Evolutionary conservation across 2,113 vertebrate genomes (phyloP), one percentile per base, ranked within the genome.

Genomic region (Capreolus pygargus): DNA sequence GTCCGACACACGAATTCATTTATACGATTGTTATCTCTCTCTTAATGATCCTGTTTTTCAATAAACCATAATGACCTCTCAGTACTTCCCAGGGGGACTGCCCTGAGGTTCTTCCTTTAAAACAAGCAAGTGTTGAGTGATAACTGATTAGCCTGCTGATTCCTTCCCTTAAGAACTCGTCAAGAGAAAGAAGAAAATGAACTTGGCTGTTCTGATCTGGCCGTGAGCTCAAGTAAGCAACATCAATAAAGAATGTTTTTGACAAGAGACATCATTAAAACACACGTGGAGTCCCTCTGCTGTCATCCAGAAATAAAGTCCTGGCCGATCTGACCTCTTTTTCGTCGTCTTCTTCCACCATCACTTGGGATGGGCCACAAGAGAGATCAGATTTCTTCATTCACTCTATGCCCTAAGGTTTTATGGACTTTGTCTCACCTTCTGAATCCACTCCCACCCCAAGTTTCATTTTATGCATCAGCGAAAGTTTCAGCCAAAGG

Each of bases 81-180:
- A 95, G 94, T 98, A 97, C 95, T 96, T 97, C 92, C 96, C 97
- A 57, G 87, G 88, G 94, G 92, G 79, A 95, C 70, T 64, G 36
- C 58, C 61, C 54, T 76, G 30, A 94, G 70, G 83, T 39, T 96
- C 55, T 81, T 57, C 54, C 87, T 85, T 86, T 91, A 94, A 95
- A 87, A 95, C n/a, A 33, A 78, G 54, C 13, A 81, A 61, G 96
- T 70, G 90, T 89, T 89, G 91, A 97, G 78, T 86, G 82, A 82
- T 95, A 90, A 97, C 74, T 98, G 97, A 98, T 97, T 97, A 96
- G 96, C 97, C 97, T 93, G 87, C 95, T 57, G 52, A 97, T 98
- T 82, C 36, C 93, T 95, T 94, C 92, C 76, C 86, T 97, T 97
- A 96, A 96, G 89, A 98, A 97, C 88, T 88, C 86, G 78, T 94